phyloP scores from a whole-genome alignment of 1,140 invertebrate genomes.

The Listronotus oregonensis region DNA sequence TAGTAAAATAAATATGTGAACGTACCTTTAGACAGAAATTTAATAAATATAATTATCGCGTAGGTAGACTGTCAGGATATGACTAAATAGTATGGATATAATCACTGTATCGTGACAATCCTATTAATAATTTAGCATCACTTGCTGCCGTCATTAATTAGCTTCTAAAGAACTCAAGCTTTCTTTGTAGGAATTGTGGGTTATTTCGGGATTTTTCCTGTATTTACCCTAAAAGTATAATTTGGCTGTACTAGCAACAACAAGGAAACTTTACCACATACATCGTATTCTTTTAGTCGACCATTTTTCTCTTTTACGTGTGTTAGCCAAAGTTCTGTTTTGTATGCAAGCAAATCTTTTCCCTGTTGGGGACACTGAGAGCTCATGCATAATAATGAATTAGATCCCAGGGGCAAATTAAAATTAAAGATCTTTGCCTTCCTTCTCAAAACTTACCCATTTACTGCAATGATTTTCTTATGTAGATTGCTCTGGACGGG shows the following conservation, averaged over 20 bases:
- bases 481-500: constrained; percentile 48
- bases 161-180: too few relatives aligned
- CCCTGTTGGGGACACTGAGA: constrained; percentile 38
- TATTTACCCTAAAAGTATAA: too few relatives aligned
- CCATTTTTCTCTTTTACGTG: constrained; percentile 23
- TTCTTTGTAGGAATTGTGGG: too few relatives aligned
- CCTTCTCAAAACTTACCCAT: constrained; percentile 56
- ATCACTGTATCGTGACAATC: too few relatives aligned
- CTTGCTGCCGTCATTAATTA: too few relatives aligned
- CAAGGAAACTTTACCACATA: background rate
- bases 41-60: too few relatives aligned
- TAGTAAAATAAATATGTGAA: too few relatives aligned
- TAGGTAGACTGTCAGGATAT: too few relatives aligned
- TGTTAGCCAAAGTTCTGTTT: constrained; percentile 44
- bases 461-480: constrained; percentile 56
- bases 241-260: background rate
- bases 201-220: too few relatives aligned
- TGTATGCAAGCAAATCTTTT: constrained; percentile 53
- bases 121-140: too few relatives aligned
- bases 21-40: too few relatives aligned
- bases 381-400: constrained; percentile 59
- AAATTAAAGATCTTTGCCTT: constrained; percentile 54
- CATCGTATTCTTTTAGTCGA: constrained; percentile 10
- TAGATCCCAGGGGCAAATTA: constrained; percentile 57
- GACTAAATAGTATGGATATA: too few relatives aligned